Conservation (phyloP, 2,888 invertebrate species). For the Megalurothrips usitatus region DNA sequence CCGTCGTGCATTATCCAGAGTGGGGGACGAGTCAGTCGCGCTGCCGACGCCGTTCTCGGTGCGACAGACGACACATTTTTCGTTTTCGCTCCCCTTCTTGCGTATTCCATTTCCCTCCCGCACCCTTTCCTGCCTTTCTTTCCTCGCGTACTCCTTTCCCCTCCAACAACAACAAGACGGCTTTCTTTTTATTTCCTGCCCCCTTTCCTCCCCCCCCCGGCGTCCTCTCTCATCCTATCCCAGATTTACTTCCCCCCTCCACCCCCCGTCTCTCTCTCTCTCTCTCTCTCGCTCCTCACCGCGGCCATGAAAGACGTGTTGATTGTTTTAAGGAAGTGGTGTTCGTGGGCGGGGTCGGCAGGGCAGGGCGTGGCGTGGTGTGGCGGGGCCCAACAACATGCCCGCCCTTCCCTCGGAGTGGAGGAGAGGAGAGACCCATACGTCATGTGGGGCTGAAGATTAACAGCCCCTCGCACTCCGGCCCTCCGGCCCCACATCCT, state of each 20-base stretch:
- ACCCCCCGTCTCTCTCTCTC: neutral
- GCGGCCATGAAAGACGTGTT: constrained; percentile 5
- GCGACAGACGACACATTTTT: neutral
- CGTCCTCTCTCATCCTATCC: neutral
- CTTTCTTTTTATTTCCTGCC: constrained; percentile 11
- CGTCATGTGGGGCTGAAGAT: constrained; percentile 14
- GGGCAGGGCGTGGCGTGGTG: neutral
- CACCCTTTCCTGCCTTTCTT: constrained; percentile 12
- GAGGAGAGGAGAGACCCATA: neutral
- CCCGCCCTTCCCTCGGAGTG: neutral
- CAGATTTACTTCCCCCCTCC: constrained; percentile 3
- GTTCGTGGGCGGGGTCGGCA: neutral
- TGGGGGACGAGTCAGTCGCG: constrained; percentile 25
- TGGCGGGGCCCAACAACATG: neutral
- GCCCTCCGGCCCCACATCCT: neutral
- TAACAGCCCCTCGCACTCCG: constrained; percentile 12
- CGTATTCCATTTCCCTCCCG: constrained; percentile 10
- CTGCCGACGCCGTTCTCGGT: neutral
- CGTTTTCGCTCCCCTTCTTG: constrained; percentile 21
- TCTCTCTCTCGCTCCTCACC: neutral
- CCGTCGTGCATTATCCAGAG: constrained; percentile 30
- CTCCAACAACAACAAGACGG: neutral
- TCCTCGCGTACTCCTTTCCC: neutral
- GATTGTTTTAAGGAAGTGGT: constrained; percentile 21
- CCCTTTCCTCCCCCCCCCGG: neutral